A percentile compares a stretch with the other conserved stretches of the same genome.
Evolutionary conservation across 2,113 vertebrate species (phyloP).

Genomic region (Oryzias javanicus): DNA sequence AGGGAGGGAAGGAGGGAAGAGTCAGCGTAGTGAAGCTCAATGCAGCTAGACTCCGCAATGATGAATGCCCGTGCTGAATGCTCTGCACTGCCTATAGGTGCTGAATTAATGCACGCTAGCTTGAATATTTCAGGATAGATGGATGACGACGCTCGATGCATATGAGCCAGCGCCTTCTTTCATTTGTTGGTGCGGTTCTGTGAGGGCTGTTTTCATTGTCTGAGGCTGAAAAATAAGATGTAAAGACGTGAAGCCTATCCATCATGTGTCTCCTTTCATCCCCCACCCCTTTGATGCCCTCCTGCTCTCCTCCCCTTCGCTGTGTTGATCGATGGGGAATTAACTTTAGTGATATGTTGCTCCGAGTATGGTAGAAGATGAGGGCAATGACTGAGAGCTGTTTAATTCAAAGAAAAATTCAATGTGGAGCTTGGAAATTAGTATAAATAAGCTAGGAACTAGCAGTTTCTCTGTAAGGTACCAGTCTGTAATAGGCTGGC

Average conservation of each 20-base stretch:
- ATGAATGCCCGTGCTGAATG: no score
- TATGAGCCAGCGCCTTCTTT: no score
- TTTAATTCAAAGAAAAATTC: constrained; percentile 3
- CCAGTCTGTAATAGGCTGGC: no score
- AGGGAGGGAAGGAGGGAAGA: constrained; percentile 1
- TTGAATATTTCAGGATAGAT: no score
- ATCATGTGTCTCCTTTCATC: constrained; percentile 13
- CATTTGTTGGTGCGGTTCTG: no score
- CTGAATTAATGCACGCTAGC: no score
- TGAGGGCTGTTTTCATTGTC: background rate
- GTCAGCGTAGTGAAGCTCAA: background rate
- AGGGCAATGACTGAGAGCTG: constrained; percentile 9
- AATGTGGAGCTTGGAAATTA: constrained; percentile 6
- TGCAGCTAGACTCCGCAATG: background rate
- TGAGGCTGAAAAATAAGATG: constrained; percentile 8
- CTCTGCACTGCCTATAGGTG: no score
- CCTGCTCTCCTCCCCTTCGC: background rate
- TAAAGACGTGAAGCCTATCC: constrained; percentile 13
- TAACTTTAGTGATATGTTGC: constrained; percentile 43
- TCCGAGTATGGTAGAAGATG: constrained; percentile 23
- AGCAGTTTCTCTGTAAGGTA: background rate
- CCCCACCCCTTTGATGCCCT: background rate
- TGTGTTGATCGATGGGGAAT: constrained; percentile 56
- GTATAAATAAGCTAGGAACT: constrained; percentile 7
- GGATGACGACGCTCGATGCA: no score